These are phyloP conservation scores for Spisula subtruncata DNA, from an alignment of 2,888 invertebrate genomes.

Conservation along the genomic window DNA sequence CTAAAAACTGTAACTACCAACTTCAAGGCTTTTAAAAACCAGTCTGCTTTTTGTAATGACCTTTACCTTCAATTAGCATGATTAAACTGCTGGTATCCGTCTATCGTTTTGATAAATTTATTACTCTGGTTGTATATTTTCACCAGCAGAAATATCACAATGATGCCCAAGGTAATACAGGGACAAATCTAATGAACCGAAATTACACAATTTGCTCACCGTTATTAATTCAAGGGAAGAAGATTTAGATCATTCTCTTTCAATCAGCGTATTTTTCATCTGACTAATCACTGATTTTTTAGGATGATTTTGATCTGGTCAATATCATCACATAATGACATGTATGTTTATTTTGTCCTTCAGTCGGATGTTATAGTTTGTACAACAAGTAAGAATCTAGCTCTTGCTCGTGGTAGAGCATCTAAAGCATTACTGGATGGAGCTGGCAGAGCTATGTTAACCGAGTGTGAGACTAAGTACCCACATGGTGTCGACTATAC, in stretches of 20 bases:
- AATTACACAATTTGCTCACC: too few species aligned
- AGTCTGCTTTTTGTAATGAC: too few species aligned
- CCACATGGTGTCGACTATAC: conserved; percentile 66
- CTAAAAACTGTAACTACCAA: too few species aligned
- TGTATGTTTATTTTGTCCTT: not conserved
- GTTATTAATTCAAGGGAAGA: not conserved
- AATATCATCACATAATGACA: too few species aligned
- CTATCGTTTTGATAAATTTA: too few species aligned
- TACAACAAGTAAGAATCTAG: conserved; percentile 64
- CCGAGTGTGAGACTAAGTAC: conserved; percentile 63
- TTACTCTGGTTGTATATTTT: too few species aligned
- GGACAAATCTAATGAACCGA: too few species aligned
- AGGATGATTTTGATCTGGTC: not conserved
- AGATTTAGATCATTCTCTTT: not conserved
- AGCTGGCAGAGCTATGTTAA: conserved; percentile 64
- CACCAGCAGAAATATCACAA: too few species aligned
- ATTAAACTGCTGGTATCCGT: too few species aligned
- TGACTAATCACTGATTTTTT: not conserved
- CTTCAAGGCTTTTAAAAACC: too few species aligned
- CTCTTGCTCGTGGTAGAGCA: conserved; percentile 67
- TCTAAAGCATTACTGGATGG: conserved; percentile 66
- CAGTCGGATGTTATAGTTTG: conserved; percentile 76
- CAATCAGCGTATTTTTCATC: too few species aligned
- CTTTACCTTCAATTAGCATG: too few species aligned
- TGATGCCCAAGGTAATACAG: not conserved